A percentile compares a stretch with the other conserved stretches of the same genome.
Evolutionary conservation across 2,888 invertebrate species (phyloP).

Genomic region (Melanophora roralis): DNA sequence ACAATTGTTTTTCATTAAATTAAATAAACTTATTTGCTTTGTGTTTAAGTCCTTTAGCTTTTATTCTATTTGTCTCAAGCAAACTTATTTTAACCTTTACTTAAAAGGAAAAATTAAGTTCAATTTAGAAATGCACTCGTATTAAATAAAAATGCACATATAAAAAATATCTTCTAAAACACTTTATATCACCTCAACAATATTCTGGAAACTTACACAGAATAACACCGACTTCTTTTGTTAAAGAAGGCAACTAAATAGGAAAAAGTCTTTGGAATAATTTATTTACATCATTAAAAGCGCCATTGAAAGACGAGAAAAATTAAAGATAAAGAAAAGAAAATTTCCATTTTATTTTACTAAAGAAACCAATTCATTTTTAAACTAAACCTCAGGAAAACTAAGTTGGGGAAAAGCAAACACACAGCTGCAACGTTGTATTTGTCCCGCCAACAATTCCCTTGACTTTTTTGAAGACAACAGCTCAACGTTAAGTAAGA

Average conservation of each 20-base stretch:
- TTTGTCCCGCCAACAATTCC: background rate
- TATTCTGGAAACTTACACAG: slow-evolving; percentile 2
- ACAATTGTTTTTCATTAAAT: too few species aligned
- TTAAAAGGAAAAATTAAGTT: background rate
- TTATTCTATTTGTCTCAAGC: background rate
- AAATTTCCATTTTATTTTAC: slow-evolving; percentile 29
- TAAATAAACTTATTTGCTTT: background rate
- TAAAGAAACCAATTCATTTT: slow-evolving; percentile 50
- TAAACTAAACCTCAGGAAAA: slow-evolving; percentile 17
- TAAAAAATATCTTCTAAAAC: slow-evolving; percentile 16
- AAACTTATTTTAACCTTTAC: background rate
- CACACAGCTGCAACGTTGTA: slow-evolving; percentile 25
- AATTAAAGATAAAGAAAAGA: slow-evolving; percentile 16
- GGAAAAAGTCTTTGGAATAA: slow-evolving; percentile 16
- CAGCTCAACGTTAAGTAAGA: background rate
- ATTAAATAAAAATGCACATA: background rate
- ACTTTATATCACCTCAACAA: slow-evolving; percentile 11
- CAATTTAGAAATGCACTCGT: background rate
- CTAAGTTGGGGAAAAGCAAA: slow-evolving; percentile 2
- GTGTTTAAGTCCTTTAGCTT: background rate
- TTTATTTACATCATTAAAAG: slow-evolving; percentile 49
- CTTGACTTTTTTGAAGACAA: background rate
- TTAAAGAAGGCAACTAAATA: background rate
- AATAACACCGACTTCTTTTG: background rate
- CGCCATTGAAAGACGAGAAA: slow-evolving; percentile 28